Percentiles rank a stretch among this genome's conserved stretches.
phyloP scores from a whole-genome alignment of 35 echinoderm and acorn worm genomes.

The Ptychodera flava region DNA sequence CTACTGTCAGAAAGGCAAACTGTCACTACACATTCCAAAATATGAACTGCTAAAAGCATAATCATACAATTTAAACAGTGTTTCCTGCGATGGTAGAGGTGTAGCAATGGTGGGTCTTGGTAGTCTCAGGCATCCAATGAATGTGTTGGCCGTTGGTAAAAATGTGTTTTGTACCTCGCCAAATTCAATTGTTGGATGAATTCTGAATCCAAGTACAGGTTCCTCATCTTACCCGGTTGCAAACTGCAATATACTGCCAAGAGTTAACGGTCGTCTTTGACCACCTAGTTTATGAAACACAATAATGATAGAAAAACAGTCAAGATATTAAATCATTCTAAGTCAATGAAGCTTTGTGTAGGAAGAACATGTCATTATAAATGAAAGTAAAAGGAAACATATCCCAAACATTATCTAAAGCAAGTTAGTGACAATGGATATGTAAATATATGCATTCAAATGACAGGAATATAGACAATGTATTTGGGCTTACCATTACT shows the following conservation, averaged over 20 bases:
- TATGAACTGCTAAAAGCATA: not conserved
- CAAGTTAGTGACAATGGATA: too few species aligned
- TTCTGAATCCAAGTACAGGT: not conserved
- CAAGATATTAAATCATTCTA: too few species aligned
- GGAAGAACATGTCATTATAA: too few species aligned
- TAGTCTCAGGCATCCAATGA: not conserved
- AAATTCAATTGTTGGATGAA: not conserved
- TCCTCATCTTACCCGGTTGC: conserved; percentile 5
- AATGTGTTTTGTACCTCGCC: not conserved
- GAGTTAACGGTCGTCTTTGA: not conserved
- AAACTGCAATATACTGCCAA: conserved; percentile 9
- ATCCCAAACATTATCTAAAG: too few species aligned
- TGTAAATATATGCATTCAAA: too few species aligned
- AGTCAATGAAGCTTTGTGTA: too few species aligned
- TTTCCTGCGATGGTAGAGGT: not conserved
- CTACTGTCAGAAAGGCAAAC: too few species aligned
- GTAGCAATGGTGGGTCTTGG: not conserved
- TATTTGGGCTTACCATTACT: too few species aligned
- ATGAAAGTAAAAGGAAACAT: too few species aligned
- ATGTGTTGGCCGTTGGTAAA: conserved; percentile 8
- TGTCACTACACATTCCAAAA: conserved; percentile 9
- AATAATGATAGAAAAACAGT: too few species aligned
- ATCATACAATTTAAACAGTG: conserved; percentile 11
- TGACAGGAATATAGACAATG: too few species aligned
- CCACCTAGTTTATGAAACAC: conserved; percentile 9